A percentile compares a stretch with the other conserved stretches of the same genome.
phyloP scores from a whole-genome alignment of 1,140 invertebrate species.

The Pachyrhynchus sulphureomaculatus region DNA sequence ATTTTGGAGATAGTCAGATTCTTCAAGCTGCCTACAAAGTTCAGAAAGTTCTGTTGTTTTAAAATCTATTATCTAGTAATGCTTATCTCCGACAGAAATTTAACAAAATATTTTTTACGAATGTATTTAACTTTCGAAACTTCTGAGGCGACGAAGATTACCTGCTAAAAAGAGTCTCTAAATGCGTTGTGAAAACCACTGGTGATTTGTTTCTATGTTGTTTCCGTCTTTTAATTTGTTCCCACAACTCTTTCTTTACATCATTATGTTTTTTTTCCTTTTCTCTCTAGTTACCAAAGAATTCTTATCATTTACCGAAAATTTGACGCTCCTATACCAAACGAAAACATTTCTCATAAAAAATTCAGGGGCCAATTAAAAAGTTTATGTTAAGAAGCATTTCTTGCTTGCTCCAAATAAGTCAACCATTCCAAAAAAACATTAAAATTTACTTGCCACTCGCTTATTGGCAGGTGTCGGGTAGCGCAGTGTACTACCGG shows the following conservation, averaged over 20 bases:
- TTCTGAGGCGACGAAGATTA: slow-evolving; percentile 1
- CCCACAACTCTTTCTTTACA: slow-evolving; percentile 40
- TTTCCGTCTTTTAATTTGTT: slow-evolving; percentile 43
- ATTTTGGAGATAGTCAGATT: too few species aligned
- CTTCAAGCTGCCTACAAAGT: too few species aligned
- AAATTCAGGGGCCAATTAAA: slow-evolving; percentile 35
- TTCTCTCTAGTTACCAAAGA: slow-evolving; percentile 20
- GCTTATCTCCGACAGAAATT: too few species aligned
- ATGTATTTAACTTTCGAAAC: too few species aligned
- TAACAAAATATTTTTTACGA: too few species aligned
- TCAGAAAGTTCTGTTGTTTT: too few species aligned
- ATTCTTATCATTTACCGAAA: slow-evolving; percentile 33
- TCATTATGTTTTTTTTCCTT: slow-evolving; percentile 38
- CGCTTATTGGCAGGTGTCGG: too few species aligned
- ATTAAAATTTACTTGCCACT: background rate
- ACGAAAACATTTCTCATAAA: slow-evolving; percentile 42
- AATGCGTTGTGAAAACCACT: slow-evolving; percentile 40
- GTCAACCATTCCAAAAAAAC: slow-evolving; percentile 18
- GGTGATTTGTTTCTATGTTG: slow-evolving; percentile 42
- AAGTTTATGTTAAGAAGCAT: background rate
- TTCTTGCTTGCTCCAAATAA: slow-evolving; percentile 2
- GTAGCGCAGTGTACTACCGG: too few species aligned
- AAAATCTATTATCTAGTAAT: too few species aligned
- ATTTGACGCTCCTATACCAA: slow-evolving; percentile 38
- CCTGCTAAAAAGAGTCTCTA: slow-evolving; percentile 39